These are phyloP conservation scores for Gisinianus flammeolus DNA, from an alignment of 2,888 invertebrate species.

Conservation along the genomic window DNA sequence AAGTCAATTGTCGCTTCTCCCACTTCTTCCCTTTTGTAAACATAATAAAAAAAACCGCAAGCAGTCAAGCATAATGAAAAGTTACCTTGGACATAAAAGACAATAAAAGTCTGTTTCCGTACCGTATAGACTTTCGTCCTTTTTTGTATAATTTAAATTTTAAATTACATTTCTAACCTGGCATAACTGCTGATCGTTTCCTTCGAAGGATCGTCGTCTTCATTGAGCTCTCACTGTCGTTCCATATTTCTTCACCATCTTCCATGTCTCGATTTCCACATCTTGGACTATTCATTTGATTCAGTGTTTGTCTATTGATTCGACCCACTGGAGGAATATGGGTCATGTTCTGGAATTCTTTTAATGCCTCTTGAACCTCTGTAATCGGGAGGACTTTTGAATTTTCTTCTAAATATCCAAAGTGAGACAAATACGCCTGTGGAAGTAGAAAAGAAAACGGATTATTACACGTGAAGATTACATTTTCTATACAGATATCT, in stretches of 20 bases:
- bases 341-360: constrained; percentile 43
- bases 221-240: no score
- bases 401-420: constrained; percentile 1
- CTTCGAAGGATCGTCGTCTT: no score
- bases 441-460: no score
- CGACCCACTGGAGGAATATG: constrained; percentile 63
- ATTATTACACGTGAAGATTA: not conserved
- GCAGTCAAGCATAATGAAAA: not conserved
- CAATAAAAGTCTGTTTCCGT: not conserved
- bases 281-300: constrained; percentile 81
- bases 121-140: not conserved
- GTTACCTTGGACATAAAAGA: not conserved
- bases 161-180: no score
- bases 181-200: no score
- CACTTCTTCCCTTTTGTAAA: constrained; percentile 21
- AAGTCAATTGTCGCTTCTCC: constrained; percentile 29
- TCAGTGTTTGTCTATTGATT: constrained; percentile 77
- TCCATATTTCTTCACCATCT: not conserved
- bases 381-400: not conserved
- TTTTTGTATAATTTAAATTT: no score
- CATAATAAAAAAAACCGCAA: not conserved
- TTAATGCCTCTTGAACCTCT: constrained; percentile 30
- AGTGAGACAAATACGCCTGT: constrained; percentile 16
- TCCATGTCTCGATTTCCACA: constrained; percentile 72
- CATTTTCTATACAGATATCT: no score